phyloP scores from a whole-genome alignment of 2,888 invertebrate species.

The Panopea generosa region DNA sequence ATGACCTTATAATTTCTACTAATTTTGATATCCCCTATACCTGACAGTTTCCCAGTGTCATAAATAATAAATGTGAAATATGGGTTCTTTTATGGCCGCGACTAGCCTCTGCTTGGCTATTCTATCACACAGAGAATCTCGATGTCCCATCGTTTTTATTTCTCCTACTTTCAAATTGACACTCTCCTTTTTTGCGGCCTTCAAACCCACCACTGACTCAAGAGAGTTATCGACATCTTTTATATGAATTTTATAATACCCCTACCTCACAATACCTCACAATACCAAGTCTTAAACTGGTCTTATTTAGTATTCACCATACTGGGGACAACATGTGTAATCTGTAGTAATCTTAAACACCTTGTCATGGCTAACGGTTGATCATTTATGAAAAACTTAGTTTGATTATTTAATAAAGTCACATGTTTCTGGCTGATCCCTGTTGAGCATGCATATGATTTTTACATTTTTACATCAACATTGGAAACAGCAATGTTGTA shows the following conservation, averaged over 20 bases:
- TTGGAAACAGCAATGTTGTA: slow-evolving; percentile 21
- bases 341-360: too few relatives aligned
- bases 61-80: slow-evolving; percentile 57
- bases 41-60: slow-evolving; percentile 45
- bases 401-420: slow-evolving; percentile 5
- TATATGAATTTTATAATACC: too few relatives aligned
- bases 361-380: too few relatives aligned
- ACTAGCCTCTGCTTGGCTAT: not conserved
- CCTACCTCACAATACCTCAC: too few relatives aligned
- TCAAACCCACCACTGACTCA: not conserved
- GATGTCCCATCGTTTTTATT: not conserved
- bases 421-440: slow-evolving; percentile 29
- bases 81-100: slow-evolving; percentile 48
- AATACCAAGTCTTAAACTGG: too few relatives aligned
- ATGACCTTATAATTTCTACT: slow-evolving; percentile 51
- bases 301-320: too few relatives aligned
- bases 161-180: not conserved
- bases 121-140: slow-evolving; percentile 3
- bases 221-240: too few relatives aligned
- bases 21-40: slow-evolving; percentile 40
- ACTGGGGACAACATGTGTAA: too few relatives aligned
- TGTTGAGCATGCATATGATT: slow-evolving; percentile 16
- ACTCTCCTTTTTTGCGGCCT: not conserved
- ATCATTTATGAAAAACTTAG: too few relatives aligned
- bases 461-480: slow-evolving; percentile 9